Evolutionary conservation across 2,888 invertebrate species (phyloP).

Genomic region (Eucera pruinosa): DNA sequence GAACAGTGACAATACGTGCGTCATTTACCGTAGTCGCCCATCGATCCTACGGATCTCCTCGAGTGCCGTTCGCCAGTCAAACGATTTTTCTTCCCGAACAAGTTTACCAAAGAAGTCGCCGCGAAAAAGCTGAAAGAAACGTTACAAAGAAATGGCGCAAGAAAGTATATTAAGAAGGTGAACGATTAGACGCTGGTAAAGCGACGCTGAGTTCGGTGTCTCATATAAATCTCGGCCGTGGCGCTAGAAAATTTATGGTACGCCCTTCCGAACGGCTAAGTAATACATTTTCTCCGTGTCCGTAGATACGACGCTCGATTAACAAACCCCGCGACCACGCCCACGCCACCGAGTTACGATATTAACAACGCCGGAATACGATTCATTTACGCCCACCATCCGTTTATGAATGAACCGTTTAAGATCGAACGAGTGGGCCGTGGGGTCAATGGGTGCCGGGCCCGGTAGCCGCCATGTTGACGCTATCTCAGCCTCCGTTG

Average conservation of each 20-base stretch:
- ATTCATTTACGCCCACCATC: slow-evolving; percentile 76
- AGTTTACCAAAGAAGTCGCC: not conserved
- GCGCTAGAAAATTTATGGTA: slow-evolving; percentile 63
- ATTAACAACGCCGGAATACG: slow-evolving; percentile 74
- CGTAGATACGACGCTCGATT: slow-evolving; percentile 70
- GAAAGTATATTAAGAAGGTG: slow-evolving; percentile 50
- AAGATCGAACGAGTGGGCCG: slow-evolving; percentile 71
- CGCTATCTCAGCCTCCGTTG: slow-evolving; percentile 73
- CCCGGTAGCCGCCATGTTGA: slow-evolving; percentile 71
- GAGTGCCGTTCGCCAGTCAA: not conserved
- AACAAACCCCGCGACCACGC: slow-evolving; percentile 72
- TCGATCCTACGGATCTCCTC: not conserved
- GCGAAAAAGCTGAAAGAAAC: slow-evolving; percentile 19
- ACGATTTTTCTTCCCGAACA: slow-evolving; percentile 3
- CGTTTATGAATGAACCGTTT: slow-evolving; percentile 75
- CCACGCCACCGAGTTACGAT: slow-evolving; percentile 70
- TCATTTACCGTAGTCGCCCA: slow-evolving; percentile 6
- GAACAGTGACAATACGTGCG: too few relatives aligned
- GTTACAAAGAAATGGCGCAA: not conserved
- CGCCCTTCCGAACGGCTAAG: slow-evolving; percentile 68
- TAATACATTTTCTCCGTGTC: slow-evolving; percentile 70
- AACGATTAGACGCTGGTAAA: slow-evolving; percentile 64
- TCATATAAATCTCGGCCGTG: slow-evolving; percentile 65
- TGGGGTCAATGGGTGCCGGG: slow-evolving; percentile 72
- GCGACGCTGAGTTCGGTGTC: slow-evolving; percentile 57